phyloP scores from a whole-genome alignment of 2,888 invertebrate genomes.

The Hofmannophila pseudospretella region DNA sequence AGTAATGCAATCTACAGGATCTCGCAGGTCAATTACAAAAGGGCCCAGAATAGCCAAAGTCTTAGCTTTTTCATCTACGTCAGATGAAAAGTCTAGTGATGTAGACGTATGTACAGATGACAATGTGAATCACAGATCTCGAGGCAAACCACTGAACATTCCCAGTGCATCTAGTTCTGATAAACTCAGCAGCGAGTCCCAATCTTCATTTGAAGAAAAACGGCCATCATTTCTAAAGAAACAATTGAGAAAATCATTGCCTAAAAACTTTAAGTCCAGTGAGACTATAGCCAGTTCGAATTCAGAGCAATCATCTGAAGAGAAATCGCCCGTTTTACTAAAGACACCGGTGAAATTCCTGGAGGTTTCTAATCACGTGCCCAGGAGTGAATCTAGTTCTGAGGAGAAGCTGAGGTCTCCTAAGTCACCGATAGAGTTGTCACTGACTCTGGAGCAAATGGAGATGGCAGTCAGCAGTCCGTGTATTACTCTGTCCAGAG shows the following conservation, averaged over 20 bases:
- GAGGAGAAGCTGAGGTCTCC: slow-evolving; percentile 58
- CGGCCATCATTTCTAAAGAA: background rate
- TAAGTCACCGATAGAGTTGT: slow-evolving; percentile 23
- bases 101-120: background rate
- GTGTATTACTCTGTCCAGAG: slow-evolving; percentile 77
- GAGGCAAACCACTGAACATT: too few species aligned
- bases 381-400: slow-evolving; percentile 57
- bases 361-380: too few species aligned
- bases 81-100: slow-evolving; percentile 1
- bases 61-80: background rate
- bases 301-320: too few species aligned
- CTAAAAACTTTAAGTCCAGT: slow-evolving; percentile 2
- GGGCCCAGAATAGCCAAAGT: background rate
- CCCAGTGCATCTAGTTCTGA: background rate
- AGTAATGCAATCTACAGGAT: slow-evolving; percentile 1
- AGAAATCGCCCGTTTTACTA: too few species aligned
- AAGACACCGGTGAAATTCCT: too few species aligned
- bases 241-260: background rate
- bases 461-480: slow-evolving; percentile 63
- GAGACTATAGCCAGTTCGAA: too few species aligned
- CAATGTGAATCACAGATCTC: background rate
- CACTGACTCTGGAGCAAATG: slow-evolving; percentile 48
- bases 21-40: background rate
- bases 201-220: background rate
- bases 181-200: slow-evolving; percentile 1